Evolutionary conservation across 1,140 invertebrate species (phyloP), one percentile per base, ranked within the genome.

Genomic region (Hirudo medicinalis): DNA sequence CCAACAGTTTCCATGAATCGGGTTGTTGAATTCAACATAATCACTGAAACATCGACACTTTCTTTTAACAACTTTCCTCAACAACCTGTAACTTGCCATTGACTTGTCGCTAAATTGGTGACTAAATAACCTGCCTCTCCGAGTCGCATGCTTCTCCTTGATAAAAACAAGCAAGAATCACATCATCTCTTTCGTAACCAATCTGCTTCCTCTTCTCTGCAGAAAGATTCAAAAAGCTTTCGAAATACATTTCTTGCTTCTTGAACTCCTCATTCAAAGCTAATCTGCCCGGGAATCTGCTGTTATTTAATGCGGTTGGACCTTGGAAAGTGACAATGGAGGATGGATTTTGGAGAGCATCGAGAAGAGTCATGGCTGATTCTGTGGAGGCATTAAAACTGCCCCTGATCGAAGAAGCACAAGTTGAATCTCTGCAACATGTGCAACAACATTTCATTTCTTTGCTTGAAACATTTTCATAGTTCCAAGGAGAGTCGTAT

Each of bases 1-100:
- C 57, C 69, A 74, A 54, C 73, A 74, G 43, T 74, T 74, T 19
- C 73, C 73, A 57, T 74, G 71, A 19, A 70, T 20, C 9, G 71
- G 55, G 27, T 68, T 72, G 55, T 72, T 69, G 27, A 74, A 72
- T n/a, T 36, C 32, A 17, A 57, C 55, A 70, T 72, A 74, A 27
- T 73, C 72, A 8, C 72, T 70, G 53, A 63, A 72, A 70, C 6
- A 69, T 40, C 22, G 32, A 20, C 27, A 71, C 53, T 32, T 53
- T 71, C 8, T 69, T 36, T 27, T 32, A 27, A 3, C 15, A 49
- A 69, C 3, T 40, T 69, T 69, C 1, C 13, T 22, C 36, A 4
- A 32, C 11, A 49, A 49, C 27, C 11, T 27, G 22, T 32, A 69
- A 17, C 25, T 69, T 32, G 1, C 11, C 15, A 32, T 32, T 8